phyloP scores from a whole-genome alignment of 2,888 invertebrate genomes.

The Leptopterna dolabrata region DNA sequence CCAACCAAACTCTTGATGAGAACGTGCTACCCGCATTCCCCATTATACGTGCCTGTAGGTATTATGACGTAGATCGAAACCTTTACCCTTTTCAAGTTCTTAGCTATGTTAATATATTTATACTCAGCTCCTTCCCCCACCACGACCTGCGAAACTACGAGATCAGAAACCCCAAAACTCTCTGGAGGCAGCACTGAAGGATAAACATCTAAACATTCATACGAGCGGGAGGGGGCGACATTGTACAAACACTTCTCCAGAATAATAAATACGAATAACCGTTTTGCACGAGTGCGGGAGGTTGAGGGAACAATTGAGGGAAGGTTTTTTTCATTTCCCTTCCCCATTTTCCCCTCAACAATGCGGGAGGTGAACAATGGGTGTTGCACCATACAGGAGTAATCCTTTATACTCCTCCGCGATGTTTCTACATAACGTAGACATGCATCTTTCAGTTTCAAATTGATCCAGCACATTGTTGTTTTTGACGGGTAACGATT shows the following conservation, averaged over 20 bases:
- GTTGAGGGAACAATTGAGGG: not conserved
- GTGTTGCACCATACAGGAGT: not conserved
- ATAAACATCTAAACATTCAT: not conserved
- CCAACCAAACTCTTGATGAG: no score
- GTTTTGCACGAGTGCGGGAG: not conserved
- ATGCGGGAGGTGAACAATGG: not conserved
- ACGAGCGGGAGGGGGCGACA: not conserved
- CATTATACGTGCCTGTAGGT: no score
- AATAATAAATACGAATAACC: not conserved
- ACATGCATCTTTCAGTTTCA: no score
- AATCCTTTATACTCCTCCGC: not conserved
- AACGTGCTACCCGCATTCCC: no score
- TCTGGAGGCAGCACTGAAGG: not conserved
- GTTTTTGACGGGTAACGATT: no score
- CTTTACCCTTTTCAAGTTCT: no score
- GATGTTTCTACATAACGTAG: not conserved
- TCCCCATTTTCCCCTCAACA: not conserved
- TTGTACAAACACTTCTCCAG: not conserved
- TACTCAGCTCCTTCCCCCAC: no score
- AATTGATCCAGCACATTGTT: no score
- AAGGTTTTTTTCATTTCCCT: not conserved
- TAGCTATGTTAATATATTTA: no score
- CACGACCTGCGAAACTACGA: no score
- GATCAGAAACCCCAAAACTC: no score
- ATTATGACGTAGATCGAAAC: no score